Evolutionary conservation across 2,888 invertebrate genomes (phyloP).

Genomic region (Luffia ferchaultella): DNA sequence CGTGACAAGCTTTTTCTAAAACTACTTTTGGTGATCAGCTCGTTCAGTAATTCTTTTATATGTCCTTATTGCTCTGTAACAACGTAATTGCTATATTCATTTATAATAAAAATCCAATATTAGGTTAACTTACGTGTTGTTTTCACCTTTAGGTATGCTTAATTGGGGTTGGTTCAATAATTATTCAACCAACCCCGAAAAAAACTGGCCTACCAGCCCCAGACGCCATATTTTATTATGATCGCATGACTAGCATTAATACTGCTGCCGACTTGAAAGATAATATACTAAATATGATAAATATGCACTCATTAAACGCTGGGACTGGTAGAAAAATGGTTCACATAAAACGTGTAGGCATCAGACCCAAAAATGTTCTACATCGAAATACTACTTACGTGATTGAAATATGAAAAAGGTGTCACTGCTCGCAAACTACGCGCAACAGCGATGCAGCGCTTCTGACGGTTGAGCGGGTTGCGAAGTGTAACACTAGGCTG

Average conservation of each 20-base stretch:
- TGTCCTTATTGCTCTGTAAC: constrained; percentile 14
- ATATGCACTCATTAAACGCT: constrained; percentile 10
- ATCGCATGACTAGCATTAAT: constrained; percentile 10
- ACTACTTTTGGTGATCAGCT: constrained; percentile 11
- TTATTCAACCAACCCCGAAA: constrained; percentile 14
- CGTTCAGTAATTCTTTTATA: constrained; percentile 9
- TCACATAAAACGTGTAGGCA: constrained; percentile 10
- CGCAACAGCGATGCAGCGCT: constrained; percentile 6
- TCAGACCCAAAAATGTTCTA: constrained; percentile 10
- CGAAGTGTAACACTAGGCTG: too few species aligned
- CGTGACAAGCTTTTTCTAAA: constrained; percentile 12
- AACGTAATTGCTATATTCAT: constrained; percentile 10
- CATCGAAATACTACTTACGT: constrained; percentile 10
- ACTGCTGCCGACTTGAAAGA: constrained; percentile 10
- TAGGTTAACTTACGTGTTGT: constrained; percentile 10
- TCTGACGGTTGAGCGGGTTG: too few species aligned
- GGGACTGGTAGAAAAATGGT: constrained; percentile 9
- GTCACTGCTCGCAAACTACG: constrained; percentile 11
- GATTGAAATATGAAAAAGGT: constrained; percentile 4
- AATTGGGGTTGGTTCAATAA: constrained; percentile 14
- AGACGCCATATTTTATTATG: constrained; percentile 9
- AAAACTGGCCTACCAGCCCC: constrained; percentile 14
- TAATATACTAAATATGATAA: constrained; percentile 11
- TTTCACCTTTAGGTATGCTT: constrained; percentile 9
- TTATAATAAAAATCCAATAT: constrained; percentile 9